These are phyloP conservation scores for Apomyelois bistriatella DNA, from an alignment of 2,888 invertebrate species.

Conservation along the genomic window DNA sequence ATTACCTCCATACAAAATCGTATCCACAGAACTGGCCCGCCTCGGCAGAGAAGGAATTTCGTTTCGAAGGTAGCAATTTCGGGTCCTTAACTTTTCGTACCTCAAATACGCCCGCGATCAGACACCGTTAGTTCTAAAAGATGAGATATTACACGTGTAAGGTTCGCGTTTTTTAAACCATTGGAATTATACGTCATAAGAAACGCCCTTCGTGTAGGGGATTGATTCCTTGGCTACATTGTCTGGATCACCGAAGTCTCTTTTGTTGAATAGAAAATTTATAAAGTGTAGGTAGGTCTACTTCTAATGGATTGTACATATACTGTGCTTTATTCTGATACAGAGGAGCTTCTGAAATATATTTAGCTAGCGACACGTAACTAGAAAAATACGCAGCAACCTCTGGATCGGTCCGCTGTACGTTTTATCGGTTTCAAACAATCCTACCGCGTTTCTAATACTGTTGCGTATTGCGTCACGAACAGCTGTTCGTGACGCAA, in stretches of 20 bases:
- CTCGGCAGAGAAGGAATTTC: conserved; percentile 4
- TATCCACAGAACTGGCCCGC: background rate
- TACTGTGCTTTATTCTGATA: too few relatives aligned
- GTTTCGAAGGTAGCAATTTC: conserved; percentile 9
- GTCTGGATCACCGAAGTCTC: background rate
- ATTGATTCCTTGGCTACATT: background rate
- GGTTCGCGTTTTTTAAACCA: background rate
- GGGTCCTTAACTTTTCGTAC: conserved; percentile 6
- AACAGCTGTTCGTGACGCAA: conserved; percentile 32
- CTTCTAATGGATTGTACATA: too few relatives aligned
- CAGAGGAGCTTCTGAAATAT: too few relatives aligned
- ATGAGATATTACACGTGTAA: background rate
- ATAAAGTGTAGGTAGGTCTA: too few relatives aligned
- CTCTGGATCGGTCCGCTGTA: background rate
- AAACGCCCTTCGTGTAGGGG: background rate
- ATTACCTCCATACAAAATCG: conserved; percentile 25
- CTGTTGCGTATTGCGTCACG: conserved; percentile 21
- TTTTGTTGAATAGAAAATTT: too few relatives aligned
- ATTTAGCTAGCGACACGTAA: too few relatives aligned
- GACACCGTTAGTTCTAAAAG: conserved; percentile 8
- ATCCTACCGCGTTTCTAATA: conserved; percentile 17
- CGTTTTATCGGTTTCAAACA: conserved; percentile 17
- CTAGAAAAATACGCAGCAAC: background rate
- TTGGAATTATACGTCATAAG: conserved; percentile 4
- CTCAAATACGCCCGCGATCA: background rate